Evolutionary conservation across 2,888 invertebrate genomes (phyloP).

Genomic region (Sminthurides aquaticus): DNA sequence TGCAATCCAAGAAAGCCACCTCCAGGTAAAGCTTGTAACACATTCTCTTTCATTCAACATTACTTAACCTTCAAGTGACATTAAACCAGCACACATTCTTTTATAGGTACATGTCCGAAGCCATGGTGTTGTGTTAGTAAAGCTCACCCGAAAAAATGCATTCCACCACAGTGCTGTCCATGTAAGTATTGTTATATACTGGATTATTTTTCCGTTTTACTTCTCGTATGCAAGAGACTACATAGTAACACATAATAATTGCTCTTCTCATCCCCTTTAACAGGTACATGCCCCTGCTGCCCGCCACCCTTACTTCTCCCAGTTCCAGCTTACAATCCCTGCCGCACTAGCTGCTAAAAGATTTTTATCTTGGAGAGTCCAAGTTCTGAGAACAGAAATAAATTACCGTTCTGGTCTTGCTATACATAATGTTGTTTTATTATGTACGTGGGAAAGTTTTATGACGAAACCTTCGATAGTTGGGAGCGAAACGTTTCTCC

Average conservation of each 20-base stretch:
- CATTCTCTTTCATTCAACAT: not conserved
- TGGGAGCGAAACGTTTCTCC: too few relatives aligned
- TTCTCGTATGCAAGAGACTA: not conserved
- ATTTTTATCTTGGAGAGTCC: too few relatives aligned
- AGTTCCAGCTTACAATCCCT: conserved; percentile 1
- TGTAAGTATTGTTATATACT: not conserved
- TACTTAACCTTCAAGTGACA: too few relatives aligned
- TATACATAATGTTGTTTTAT: too few relatives aligned
- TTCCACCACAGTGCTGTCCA: not conserved
- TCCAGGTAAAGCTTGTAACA: not conserved
- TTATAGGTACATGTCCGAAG: not conserved
- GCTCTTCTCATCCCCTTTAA: too few relatives aligned
- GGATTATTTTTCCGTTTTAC: not conserved
- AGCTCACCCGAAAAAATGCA: not conserved
- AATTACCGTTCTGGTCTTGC: too few relatives aligned
- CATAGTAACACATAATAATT: not conserved
- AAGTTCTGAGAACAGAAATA: too few relatives aligned
- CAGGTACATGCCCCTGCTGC: not conserved
- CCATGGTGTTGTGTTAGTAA: not conserved
- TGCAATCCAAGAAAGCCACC: not conserved
- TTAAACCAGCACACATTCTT: too few relatives aligned
- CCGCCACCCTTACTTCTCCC: not conserved
- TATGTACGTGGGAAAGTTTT: too few relatives aligned
- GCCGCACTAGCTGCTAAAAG: too few relatives aligned
- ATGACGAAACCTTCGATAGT: too few relatives aligned